A percentile compares a stretch with the other conserved stretches of the same genome.
Evolutionary conservation across 2,113 vertebrate genomes (phyloP).

Genomic region (Puma concolor): DNA sequence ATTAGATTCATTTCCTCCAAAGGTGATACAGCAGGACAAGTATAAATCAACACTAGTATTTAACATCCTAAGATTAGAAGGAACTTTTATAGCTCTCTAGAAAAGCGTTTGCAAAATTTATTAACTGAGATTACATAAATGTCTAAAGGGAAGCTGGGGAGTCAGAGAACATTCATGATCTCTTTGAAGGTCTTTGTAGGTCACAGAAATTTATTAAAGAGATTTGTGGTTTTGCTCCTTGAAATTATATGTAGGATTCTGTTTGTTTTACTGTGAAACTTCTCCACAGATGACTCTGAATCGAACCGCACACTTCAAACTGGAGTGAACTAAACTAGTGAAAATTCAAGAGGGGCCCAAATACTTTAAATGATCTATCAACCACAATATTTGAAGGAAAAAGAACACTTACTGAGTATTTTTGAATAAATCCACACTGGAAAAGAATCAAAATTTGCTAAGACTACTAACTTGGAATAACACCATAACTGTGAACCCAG

Average conservation of each 20-base stretch:
- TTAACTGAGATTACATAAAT: not conserved
- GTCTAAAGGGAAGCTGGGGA: not conserved
- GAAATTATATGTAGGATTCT: not conserved
- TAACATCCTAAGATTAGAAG: not conserved
- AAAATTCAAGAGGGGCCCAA: not conserved
- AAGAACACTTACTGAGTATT: not conserved
- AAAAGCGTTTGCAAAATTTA: not conserved
- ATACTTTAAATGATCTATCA: not conserved
- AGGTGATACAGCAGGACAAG: not conserved
- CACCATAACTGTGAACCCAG: not conserved
- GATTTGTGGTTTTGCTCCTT: not conserved
- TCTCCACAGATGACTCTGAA: not conserved
- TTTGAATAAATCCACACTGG: constrained; percentile 4
- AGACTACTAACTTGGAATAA: not conserved
- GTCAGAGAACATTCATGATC: not conserved
- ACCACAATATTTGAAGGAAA: not conserved
- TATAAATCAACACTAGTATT: not conserved
- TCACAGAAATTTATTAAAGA: not conserved
- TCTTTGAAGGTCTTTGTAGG: not conserved
- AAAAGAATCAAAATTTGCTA: constrained; percentile 3
- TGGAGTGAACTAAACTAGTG: not conserved
- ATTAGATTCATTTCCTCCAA: not conserved
- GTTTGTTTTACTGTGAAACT: not conserved
- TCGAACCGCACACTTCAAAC: not conserved
- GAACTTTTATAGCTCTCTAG: constrained; percentile 16